A percentile compares a stretch with the other conserved stretches of the same genome.
Evolutionary conservation across 1,140 invertebrate genomes (phyloP).

Genomic region (Dendroctonus ponderosae): DNA sequence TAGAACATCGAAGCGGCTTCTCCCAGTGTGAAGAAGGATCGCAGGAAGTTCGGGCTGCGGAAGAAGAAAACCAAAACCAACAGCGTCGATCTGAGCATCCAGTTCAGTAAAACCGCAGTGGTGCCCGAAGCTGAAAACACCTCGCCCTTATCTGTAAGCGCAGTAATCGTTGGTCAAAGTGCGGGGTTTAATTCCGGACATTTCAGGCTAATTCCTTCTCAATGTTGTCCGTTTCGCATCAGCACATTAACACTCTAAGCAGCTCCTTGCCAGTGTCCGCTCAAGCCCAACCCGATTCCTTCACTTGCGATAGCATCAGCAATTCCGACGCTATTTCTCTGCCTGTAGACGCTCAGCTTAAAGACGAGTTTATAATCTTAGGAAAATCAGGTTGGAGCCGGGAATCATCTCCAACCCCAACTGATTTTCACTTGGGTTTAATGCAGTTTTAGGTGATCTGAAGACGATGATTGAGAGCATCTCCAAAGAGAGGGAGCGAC

Average conservation of each 20-base stretch:
- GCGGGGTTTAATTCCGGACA: not conserved
- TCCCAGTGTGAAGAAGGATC: constrained; percentile 66
- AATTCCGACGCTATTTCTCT: constrained; percentile 44
- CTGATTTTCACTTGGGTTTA: not conserved
- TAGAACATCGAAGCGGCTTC: constrained; percentile 57
- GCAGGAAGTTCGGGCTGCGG: constrained; percentile 66
- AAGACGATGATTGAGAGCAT: constrained; percentile 56
- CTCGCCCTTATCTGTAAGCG: constrained; percentile 51
- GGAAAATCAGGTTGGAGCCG: constrained; percentile 61
- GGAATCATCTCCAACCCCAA: not conserved
- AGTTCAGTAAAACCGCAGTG: constrained; percentile 40
- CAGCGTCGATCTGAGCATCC: constrained; percentile 59
- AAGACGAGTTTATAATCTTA: constrained; percentile 66
- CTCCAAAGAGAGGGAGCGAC: constrained; percentile 62
- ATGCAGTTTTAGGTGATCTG: constrained; percentile 57
- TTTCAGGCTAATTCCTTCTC: constrained; percentile 41
- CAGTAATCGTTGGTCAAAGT: not conserved
- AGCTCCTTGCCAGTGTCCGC: constrained; percentile 38
- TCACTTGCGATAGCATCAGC: constrained; percentile 42
- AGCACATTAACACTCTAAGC: constrained; percentile 27
- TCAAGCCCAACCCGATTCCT: constrained; percentile 28
- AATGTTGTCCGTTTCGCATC: constrained; percentile 33
- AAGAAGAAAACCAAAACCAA: constrained; percentile 66
- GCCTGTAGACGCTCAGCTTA: constrained; percentile 60
- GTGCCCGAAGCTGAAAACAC: constrained; percentile 45